phyloP scores from a whole-genome alignment of 2,113 vertebrate species.

The mouse (Mus musculus) region DNA sequence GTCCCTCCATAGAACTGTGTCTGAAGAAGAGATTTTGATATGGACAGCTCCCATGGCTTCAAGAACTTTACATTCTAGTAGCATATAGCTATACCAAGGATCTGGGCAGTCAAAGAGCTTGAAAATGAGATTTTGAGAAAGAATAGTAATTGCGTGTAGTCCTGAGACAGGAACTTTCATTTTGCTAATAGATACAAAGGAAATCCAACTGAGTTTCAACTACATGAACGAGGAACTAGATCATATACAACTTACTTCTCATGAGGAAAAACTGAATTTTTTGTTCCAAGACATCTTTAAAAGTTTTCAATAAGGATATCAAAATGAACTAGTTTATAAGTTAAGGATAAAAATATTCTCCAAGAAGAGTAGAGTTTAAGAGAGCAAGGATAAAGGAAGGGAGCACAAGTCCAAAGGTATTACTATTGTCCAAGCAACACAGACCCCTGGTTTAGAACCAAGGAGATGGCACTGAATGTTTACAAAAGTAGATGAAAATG shows the following conservation, averaged over 20 bases:
- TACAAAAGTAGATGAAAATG: not conserved
- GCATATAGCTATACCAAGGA: not conserved
- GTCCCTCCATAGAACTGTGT: not conserved
- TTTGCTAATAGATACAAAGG: not conserved
- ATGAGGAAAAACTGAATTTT: not conserved
- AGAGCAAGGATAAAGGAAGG: not conserved
- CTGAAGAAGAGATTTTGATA: not conserved
- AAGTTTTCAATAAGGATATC: not conserved
- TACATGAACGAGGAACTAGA: not conserved
- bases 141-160: not conserved
- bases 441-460: not conserved
- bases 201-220: not conserved
- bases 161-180: not conserved
- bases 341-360: not conserved
- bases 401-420: not conserved
- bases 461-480: not conserved
- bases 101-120: not conserved
- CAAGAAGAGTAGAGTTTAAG: not conserved
- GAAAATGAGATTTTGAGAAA: not conserved
- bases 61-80: not conserved
- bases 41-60: not conserved
- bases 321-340: not conserved
- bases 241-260: not conserved
- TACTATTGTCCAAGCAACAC: not conserved
- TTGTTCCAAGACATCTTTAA: conserved; percentile 8